Base-by-base conservation (phyloP, 1,140 invertebrate genomes). In the Nasonia longicornis region DNA sequence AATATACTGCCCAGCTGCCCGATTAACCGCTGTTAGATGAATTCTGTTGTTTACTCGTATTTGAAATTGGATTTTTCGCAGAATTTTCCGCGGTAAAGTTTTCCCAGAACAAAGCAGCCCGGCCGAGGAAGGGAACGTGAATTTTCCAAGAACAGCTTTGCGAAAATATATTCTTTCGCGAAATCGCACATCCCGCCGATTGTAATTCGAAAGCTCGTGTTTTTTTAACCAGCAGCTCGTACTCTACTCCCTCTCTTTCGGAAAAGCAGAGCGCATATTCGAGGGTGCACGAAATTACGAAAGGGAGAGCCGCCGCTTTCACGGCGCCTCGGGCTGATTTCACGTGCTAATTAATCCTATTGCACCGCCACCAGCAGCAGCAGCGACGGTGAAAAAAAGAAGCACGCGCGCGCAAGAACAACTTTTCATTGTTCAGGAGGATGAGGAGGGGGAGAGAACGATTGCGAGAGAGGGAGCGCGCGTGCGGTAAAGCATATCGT, bases 311-410 rank as follows among this genome's bases (percentile, higher is more conserved):
- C 10, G 69, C 31, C 8, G n/a, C 31, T 45, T 74, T 76, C 38
- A n/a, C 20, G 16, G 52, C 0, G 45, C 79, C 63, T 69, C 63
- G 45, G 45, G 42, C 42, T 76, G 45, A 81, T 81, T 81, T 81
- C 72, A 31, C 64, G 72, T 38, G 64, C 72, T 76, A 76, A 81
- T 81, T 81, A 81, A 81, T 81, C 73, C 79, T 69, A 69, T 63
- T 69, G 63, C 64, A 1, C n/a, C 64, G 26, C 22, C 22, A 14
- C 45, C 31, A 22, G 22, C 12, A 14, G 48, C 1, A 42, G 38
- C 7, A 42, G 38, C 38, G 8, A n/a, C 26, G 73, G 12, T 3
- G 35, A 35, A 75, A 35, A 75, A 63, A 58, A 58, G 11, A 42
- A 42, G 29, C 48, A 12, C n/a, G 64, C 16, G 26, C 20, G 16